Evolutionary conservation across 92 coral and sea anemone species (phyloP), one percentile per base, ranked within the genome.

Genomic region (Paramuricea clavata): DNA sequence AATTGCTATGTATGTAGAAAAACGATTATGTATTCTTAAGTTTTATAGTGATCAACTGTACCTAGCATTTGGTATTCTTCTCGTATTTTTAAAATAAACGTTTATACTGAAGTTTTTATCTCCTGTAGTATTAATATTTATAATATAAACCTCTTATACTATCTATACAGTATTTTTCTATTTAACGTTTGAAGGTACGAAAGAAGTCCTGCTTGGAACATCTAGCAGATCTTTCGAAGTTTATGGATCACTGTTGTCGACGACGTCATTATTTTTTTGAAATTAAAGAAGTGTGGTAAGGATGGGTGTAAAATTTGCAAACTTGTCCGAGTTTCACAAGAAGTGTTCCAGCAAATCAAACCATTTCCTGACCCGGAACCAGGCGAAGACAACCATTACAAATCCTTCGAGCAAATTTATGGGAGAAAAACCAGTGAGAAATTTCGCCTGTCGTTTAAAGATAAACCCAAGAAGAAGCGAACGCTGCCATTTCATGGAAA

Each of bases 301-400:
- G 32, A 62, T 28, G 70, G 70, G 21, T 62, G 70, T 78, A 23
- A 78, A 12, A 78, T 78, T 62, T 33, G 56, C 57, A 57, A 72
- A 54, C 86, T 76, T 15, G 26, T 41, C 32, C 86, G 76, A 9
- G 47, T 81, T 70, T 36, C 43, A 30, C 30, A 31, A 39, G 86
- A 81, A 23, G 39, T 64, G 49, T 64, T 81, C 19, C 25, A 81
- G 75, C 57, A 52, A 61, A 74, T 81, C 61, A 43, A 59, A 15
- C 27, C 73, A 15, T 74, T 81, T 34, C 76, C 86, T 41, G 86
- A 81, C 61, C 61, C 76, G 15, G 86, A 64, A 34, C 86, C 86
- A 35, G 86, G 86, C 32, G 76, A 16, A 57, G 86, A 81, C 64
- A 21, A 65, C 23, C 64, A 81, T 60, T 41, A 81, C 59, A 81